Base-by-base conservation (phyloP, 2,888 invertebrate species). In the Thymelicus lineola region DNA sequence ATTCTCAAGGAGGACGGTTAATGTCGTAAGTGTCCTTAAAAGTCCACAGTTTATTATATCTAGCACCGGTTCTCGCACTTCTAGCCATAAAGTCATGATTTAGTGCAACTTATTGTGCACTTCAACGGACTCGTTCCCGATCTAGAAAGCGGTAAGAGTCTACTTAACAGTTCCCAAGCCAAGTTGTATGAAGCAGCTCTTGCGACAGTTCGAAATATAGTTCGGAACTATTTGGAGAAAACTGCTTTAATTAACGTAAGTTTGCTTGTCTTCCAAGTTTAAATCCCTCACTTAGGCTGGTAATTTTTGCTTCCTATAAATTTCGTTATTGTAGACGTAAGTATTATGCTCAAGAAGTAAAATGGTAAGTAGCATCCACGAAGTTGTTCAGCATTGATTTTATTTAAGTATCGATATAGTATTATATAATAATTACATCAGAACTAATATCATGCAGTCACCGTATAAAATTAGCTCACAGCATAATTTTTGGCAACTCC, bases 181-280 rank as follows among this genome's bases (percentile, higher is more conserved):
- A 48, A 62, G 62, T 62, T 62, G 48, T 12, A 62, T 61, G 35
- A 36, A 61, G 46, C 46, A 46, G 46, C 28, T 61, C 28, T 14
- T 61, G 28, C 61, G 61, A 62, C 48, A 62, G 28, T 35, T 55
- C 62, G 3, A 48, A 50, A 62, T 62, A 48, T 48, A 62, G 48
- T 48, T 62, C 6, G 45, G 28, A 55, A 62, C 35, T 50, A 48
- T 62, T 62, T 36, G 62, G 48, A 12, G 62, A 48, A 62, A 62
- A 62, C 45, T 62, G 61, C n/a, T 46, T 62, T 48, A 62, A 62
- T 48, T 62, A 58, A 62, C 62, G 36, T 50, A 35, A 62, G 35
- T 15, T 62, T 62, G 48, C 62, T 14, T 48, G n/a, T 35, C 28
- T 55, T 35, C 35, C 4, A 6, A 28, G 14, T 6, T 35, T 55